phyloP scores from a whole-genome alignment of 2,113 vertebrate species.

The Falco punctatus region DNA sequence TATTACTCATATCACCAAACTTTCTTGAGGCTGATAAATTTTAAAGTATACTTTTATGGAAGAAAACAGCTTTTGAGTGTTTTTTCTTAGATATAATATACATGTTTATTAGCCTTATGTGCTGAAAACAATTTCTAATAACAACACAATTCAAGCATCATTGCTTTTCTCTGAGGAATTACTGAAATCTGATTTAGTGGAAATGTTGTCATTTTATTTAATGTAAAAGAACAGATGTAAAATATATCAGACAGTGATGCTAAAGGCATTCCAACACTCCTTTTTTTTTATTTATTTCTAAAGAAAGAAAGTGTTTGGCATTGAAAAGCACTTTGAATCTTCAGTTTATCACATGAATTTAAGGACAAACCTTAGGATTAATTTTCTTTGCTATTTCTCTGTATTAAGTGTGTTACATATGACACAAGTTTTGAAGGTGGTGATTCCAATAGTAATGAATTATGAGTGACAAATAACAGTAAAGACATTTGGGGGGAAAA shows the following conservation, averaged over 20 bases:
- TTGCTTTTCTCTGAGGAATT: conserved; percentile 13
- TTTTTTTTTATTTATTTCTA: background rate
- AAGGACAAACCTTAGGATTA: background rate
- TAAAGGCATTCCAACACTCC: background rate
- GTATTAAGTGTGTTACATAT: background rate
- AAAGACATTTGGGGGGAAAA: background rate
- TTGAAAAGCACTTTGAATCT: background rate
- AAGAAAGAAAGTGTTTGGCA: background rate
- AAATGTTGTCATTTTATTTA: conserved; percentile 9
- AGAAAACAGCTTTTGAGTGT: background rate
- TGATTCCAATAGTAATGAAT: background rate
- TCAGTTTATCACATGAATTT: background rate
- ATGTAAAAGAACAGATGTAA: background rate
- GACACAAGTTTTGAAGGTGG: background rate
- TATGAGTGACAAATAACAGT: background rate
- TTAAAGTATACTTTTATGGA: background rate
- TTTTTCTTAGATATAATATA: background rate
- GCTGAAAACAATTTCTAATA: conserved; percentile 32
- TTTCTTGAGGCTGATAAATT: conserved; percentile 25
- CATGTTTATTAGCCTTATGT: background rate
- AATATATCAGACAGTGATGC: background rate
- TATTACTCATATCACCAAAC: background rate
- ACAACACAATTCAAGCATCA: conserved; percentile 21
- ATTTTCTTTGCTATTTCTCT: background rate
- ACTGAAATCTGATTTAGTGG: background rate